phyloP scores from a whole-genome alignment of 1,140 invertebrate species.

The Temnothorax curvispinosus region DNA sequence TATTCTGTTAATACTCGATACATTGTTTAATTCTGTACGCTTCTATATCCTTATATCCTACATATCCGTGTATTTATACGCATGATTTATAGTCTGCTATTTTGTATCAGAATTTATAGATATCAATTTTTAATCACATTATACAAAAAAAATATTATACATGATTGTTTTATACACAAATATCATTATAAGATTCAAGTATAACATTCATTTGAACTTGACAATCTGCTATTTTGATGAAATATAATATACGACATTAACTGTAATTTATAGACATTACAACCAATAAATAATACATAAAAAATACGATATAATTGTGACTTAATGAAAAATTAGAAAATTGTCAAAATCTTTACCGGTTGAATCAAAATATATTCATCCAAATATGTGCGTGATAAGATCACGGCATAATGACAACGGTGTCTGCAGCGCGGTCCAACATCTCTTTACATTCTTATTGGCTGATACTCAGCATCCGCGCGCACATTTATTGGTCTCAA shows the following conservation, averaged over 20 bases:
- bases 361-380: slow-evolving; percentile 32
- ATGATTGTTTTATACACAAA: not conserved
- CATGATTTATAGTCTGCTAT: not conserved
- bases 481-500: slow-evolving; percentile 67
- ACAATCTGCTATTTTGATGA: not conserved
- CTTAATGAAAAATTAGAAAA: not conserved
- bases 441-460: slow-evolving; percentile 73
- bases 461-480: slow-evolving; percentile 51
- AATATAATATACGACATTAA: not conserved
- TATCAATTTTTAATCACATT: not conserved
- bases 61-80: not conserved
- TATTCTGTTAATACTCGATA: not conserved
- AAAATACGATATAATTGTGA: not conserved
- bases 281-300: not conserved
- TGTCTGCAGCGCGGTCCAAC: slow-evolving; percentile 65
- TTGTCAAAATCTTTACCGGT: slow-evolving; percentile 61
- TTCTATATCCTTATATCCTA: not conserved
- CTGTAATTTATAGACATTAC: not conserved
- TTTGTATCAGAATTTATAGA: not conserved
- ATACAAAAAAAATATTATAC: slow-evolving; percentile 3
- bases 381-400: slow-evolving; percentile 57
- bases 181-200: not conserved
- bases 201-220: not conserved
- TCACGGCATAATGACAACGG: slow-evolving; percentile 57
- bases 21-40: not conserved